Evolutionary conservation across 2,888 invertebrate genomes (phyloP).

Genomic region (Glyphotaelius pellucidus): DNA sequence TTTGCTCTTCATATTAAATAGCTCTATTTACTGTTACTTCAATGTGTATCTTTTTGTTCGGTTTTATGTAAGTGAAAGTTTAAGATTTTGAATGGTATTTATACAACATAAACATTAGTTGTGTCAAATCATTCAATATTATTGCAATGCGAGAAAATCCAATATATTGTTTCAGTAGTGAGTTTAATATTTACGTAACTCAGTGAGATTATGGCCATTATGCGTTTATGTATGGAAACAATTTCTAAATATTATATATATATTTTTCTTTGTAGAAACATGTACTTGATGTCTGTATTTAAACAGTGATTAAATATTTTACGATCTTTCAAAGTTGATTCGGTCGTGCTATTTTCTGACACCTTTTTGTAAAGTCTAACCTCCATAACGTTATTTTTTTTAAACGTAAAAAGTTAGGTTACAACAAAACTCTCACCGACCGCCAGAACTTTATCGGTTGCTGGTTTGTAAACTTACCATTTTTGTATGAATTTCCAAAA

Average conservation of each 20-base stretch:
- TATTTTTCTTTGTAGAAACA: not conserved
- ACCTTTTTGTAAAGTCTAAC: not conserved
- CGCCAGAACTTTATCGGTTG: too few relatives aligned
- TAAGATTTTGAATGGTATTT: not conserved
- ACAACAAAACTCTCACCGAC: too few relatives aligned
- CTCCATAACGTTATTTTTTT: too few relatives aligned
- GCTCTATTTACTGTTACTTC: not conserved
- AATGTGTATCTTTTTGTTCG: not conserved
- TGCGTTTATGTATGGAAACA: not conserved
- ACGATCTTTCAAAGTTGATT: not conserved
- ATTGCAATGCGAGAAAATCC: not conserved
- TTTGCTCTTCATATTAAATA: not conserved
- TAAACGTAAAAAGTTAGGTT: too few relatives aligned
- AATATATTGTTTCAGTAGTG: not conserved
- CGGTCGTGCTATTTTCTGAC: not conserved
- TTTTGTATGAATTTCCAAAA: too few relatives aligned
- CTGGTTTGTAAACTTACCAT: too few relatives aligned
- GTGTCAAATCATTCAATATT: not conserved
- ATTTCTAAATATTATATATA: not conserved
- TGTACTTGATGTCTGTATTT: too few relatives aligned
- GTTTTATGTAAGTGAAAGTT: not conserved
- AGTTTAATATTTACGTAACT: not conserved
- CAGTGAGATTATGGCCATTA: not conserved
- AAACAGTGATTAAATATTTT: not conserved
- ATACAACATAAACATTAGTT: not conserved